These are phyloP conservation scores for Chaitophorus viminalis DNA, from an alignment of 2,888 invertebrate species.

Conservation along the genomic window DNA sequence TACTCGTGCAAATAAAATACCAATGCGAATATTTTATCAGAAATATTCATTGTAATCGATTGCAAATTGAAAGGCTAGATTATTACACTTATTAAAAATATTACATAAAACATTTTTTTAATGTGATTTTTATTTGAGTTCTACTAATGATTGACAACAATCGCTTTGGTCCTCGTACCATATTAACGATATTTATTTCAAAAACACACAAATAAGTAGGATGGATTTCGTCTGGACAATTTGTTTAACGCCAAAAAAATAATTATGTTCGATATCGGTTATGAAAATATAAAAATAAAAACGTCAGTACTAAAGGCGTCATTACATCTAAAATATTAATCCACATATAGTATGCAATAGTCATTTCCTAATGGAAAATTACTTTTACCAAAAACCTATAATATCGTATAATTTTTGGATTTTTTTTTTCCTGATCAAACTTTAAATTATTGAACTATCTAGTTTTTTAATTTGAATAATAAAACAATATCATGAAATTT, in stretches of 20 bases:
- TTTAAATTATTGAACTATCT: too few species aligned
- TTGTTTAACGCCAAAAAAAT: slow-evolving; percentile 11
- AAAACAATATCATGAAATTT: too few species aligned
- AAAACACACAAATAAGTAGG: background rate
- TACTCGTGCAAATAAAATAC: too few species aligned
- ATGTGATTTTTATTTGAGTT: too few species aligned
- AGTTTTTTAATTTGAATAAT: too few species aligned
- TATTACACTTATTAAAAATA: too few species aligned
- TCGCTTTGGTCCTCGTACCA: background rate
- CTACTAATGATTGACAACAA: too few species aligned
- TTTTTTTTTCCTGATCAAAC: too few species aligned
- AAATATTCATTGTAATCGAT: too few species aligned
- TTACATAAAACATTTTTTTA: too few species aligned
- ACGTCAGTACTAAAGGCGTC: background rate
- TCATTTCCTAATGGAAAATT: background rate
- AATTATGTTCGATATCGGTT: background rate
- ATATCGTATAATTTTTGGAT: background rate
- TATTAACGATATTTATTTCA: background rate
- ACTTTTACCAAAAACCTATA: background rate
- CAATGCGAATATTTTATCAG: too few species aligned
- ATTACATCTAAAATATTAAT: slow-evolving; percentile 5
- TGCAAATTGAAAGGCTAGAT: too few species aligned
- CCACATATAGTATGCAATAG: background rate
- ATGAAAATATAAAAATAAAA: background rate
- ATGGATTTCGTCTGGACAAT: background rate